Base-by-base conservation (phyloP, 2,888 invertebrate species). In the Colletes collaris region DNA sequence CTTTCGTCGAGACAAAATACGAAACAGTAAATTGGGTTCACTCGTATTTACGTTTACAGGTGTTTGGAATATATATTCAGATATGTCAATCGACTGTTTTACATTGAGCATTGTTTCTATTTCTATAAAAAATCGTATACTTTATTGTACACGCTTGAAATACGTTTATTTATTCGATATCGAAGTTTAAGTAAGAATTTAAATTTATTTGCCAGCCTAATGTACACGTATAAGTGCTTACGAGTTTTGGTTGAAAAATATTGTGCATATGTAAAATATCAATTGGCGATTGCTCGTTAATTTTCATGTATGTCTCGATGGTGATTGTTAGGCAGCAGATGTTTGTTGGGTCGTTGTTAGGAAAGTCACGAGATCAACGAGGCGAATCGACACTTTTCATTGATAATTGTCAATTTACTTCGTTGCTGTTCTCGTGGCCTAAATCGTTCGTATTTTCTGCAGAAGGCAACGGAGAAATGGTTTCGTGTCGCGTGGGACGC, bases 351-450 rank as follows among this genome's bases (percentile, higher is more conserved):
- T 37, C 53, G 62, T 56, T 58, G 76, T 67, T 76, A 84, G 73
- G 70, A 79, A 84, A 76, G 83, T 66, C 66, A 68, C 69, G 65
- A 81, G 82, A 85, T 79, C 73, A 81, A 84, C 85, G 80, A 83
- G 83, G 77, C 77, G 72, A 87, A 88, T 87, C 85, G 87, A 87
- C 81, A 88, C 88, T 89, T 88, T 87, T 89, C 88, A 86, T 87
- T 89, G 89, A 89, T 89, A 89, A 91, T 89, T 88, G 87, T 88
- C 86, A 89, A 90, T 90, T 89, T 89, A 89, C 86, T 72, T 86
- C 82, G 79, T 86, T 85, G 88, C 71, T 71, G 77, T 76, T 79
- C 84, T 81, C 86, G 84, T 70, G 85, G 73, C 78, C 69, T 72
- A 65, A 44, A 82, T 66, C 73, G 40, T 81, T 63, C 35, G 81